Percentiles rank a stretch among this genome's conserved stretches.
Conservation (phyloP, 2,888 invertebrate species). For the Philereme vetulata region DNA sequence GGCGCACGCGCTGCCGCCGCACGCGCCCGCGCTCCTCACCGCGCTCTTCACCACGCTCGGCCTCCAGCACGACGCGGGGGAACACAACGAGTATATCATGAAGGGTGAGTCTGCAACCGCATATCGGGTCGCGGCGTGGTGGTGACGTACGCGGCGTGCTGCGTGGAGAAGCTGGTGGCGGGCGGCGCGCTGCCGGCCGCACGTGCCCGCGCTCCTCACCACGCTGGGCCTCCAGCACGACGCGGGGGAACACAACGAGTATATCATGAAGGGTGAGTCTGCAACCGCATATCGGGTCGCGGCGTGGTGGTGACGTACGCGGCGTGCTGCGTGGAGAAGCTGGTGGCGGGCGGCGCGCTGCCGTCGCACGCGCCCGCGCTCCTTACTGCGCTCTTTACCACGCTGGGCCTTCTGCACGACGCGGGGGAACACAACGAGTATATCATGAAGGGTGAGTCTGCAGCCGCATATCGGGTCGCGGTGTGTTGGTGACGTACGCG, state of each 20-base stretch:
- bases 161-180: conserved; percentile 93
- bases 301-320: conserved; percentile 98
- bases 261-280: conserved; percentile 94
- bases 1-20: conserved; percentile 86
- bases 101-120: conserved; percentile 87
- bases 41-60: conserved; percentile 90
- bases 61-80: conserved; percentile 93
- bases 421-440: conserved; percentile 96
- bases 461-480: conserved; percentile 87
- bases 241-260: conserved; percentile 95
- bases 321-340: conserved; percentile 95
- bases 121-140: conserved; percentile 92
- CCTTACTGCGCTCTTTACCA: conserved; percentile 89
- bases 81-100: conserved; percentile 98
- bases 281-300: conserved; percentile 87
- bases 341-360: conserved; percentile 90
- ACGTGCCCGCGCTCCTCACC: conserved; percentile 88
- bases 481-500: conserved; percentile 97
- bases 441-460: conserved; percentile 92
- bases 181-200: conserved; percentile 87
- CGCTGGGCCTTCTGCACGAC: conserved; percentile 93
- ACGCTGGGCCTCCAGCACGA: conserved; percentile 94
- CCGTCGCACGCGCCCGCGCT: conserved; percentile 87
- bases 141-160: conserved; percentile 97
- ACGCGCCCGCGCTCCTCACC: conserved; percentile 87